Base-by-base conservation (phyloP, 2,113 vertebrate species). In the Alosa alosa region DNA sequence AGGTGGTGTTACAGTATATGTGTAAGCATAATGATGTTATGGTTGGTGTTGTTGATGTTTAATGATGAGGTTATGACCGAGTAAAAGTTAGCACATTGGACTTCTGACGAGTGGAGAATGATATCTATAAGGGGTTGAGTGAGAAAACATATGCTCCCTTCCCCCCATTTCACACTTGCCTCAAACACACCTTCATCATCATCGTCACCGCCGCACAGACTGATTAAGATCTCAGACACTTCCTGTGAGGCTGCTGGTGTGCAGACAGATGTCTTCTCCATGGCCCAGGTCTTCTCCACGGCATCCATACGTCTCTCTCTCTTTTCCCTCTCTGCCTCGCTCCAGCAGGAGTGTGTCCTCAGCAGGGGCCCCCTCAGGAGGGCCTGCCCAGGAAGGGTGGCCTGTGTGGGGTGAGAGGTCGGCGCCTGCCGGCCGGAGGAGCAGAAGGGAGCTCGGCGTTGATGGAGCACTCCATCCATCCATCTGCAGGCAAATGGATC, bases 361-460 rank as follows among this genome's bases (percentile, higher is more conserved):
- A 72, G n/a, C 64, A 36, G 11, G 25, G 8, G 8, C 64, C 25
- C 72, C 72, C 55, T 6, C 72, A 78, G 72, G 72, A 78, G 31
- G 46, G 55, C n/a, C 47, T 83, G 44, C 88, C 85, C 49, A 90
- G 89, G 91, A 85, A 82, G 78, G 85, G 68, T 86, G 84, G 90
- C 88, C 90, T 86, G 87, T 89, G 88, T 89, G 86, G 89, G 90
- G 91, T 93, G 85, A 94, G 89, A 91, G 94, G 93, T 93, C 91
- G 64, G 60, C 20, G 81, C 86, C 83, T 17, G 82, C 87, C 83
- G 84, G 82, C 84, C 57, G 83, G 55, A 82, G 64, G 86, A 81
- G 84, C 78, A 82, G 86, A 1, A 10, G 68, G 64, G 64, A n/a
- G 86, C 52, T 57, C 55, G 84, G 82, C 85, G 89, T 89, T 87